Evolutionary conservation across 1,140 invertebrate species (phyloP).

Genomic region (Heliconius hewitsoni): DNA sequence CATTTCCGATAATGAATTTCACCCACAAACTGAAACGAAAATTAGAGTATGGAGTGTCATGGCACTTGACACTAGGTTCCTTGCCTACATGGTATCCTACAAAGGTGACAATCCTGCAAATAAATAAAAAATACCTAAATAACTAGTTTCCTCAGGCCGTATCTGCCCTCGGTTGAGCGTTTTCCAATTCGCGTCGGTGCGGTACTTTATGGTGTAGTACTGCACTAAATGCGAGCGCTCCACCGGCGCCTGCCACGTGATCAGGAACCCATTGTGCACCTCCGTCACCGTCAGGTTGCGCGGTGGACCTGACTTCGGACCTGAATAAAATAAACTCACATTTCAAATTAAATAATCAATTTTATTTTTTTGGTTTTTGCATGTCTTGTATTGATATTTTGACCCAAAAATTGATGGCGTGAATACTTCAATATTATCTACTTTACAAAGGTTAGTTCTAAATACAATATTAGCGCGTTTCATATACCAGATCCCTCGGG

Average conservation of each 20-base stretch:
- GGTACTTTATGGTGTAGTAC: slow-evolving; percentile 95
- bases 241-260: slow-evolving; percentile 92
- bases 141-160: slow-evolving; percentile 92
- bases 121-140: slow-evolving; percentile 83
- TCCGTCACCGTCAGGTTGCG: slow-evolving; percentile 93
- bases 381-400: no score
- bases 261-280: slow-evolving; percentile 92
- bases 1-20: no score
- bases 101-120: no score
- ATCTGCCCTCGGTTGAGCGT: slow-evolving; percentile 93
- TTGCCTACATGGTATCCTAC: no score
- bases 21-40: no score
- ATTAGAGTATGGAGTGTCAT: no score
- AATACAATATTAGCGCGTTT: neutral
- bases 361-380: no score
- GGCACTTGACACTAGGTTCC: no score
- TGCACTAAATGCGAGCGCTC: slow-evolving; percentile 90
- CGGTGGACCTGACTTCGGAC: slow-evolving; percentile 93
- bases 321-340: slow-evolving; percentile 75
- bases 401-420: no score
- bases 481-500: slow-evolving; percentile 84
- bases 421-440: no score
- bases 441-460: neutral
- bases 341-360: no score
- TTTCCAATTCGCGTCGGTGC: slow-evolving; percentile 93